phyloP scores from a whole-genome alignment of 2,797 vertebrate species.

The Clarias laeviceps region DNA sequence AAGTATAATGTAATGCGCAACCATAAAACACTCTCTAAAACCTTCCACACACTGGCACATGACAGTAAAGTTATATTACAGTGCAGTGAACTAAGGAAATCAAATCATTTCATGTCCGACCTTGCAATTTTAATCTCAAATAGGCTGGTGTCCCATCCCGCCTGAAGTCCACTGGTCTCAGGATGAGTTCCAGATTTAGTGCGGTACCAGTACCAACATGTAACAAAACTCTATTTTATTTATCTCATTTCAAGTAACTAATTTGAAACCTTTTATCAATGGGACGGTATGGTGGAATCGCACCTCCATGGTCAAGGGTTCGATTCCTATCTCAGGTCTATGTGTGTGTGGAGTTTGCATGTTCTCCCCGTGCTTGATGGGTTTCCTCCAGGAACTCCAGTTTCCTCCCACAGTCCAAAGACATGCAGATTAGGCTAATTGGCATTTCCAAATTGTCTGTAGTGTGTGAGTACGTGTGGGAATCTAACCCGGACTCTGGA shows the following conservation, averaged over 20 bases:
- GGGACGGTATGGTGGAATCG: too few species aligned
- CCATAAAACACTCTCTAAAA: not conserved
- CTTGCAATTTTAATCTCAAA: not conserved
- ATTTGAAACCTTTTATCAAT: not conserved
- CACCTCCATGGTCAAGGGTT: too few species aligned
- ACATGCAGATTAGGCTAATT: too few species aligned
- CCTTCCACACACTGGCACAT: not conserved
- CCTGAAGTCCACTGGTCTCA: not conserved
- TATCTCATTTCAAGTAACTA: not conserved
- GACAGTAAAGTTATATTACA: not conserved
- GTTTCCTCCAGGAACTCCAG: too few species aligned
- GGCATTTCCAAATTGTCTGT: too few species aligned
- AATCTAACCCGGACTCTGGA: too few species aligned
- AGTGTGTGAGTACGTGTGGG: too few species aligned
- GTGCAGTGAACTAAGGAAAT: not conserved
- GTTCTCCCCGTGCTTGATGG: not conserved
- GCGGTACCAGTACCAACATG: not conserved
- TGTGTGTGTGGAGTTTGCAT: not conserved
- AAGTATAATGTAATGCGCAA: not conserved
- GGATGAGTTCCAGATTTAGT: not conserved
- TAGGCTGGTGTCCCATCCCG: not conserved
- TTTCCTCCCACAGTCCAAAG: too few species aligned
- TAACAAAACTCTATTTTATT: not conserved
- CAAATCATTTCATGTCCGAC: not conserved
- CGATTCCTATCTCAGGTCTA: too few species aligned